A percentile compares a stretch with the other conserved stretches of the same genome.
These are phyloP conservation scores for Onthophagus taurus DNA, from an alignment of 1,140 invertebrate genomes.

Conservation along the genomic window DNA sequence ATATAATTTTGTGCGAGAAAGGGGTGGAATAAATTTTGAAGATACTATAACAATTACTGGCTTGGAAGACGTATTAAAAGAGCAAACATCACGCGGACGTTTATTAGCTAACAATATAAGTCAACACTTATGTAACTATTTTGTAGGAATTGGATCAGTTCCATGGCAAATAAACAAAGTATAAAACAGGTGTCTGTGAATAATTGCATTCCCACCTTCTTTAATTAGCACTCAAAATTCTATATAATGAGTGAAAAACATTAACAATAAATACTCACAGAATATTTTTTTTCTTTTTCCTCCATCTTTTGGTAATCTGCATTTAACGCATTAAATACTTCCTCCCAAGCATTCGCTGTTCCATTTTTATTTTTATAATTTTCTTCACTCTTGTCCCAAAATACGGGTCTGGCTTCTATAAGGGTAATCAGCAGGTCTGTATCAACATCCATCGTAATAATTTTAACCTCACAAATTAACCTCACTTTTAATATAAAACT, in stretches of 20 bases:
- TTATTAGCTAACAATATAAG: too few species aligned
- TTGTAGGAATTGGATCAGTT: too few species aligned
- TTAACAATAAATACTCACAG: constrained; percentile 8
- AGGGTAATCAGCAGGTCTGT: constrained; percentile 7
- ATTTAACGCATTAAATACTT: constrained; percentile 8
- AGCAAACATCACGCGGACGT: too few species aligned
- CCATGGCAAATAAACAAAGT: too few species aligned
- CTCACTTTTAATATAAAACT: too few species aligned
- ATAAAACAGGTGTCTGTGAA: constrained; percentile 8
- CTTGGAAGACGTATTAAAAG: too few species aligned
- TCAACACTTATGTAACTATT: too few species aligned
- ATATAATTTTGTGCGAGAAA: constrained; percentile 33
- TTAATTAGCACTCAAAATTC: too few species aligned
- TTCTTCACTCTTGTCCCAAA: constrained; percentile 10
- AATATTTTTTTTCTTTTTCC: constrained; percentile 9
- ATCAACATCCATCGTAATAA: too few species aligned
- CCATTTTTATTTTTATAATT: constrained; percentile 10
- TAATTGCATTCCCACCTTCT: too few species aligned
- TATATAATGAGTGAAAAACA: too few species aligned
- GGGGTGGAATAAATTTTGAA: constrained; percentile 27
- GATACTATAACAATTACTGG: constrained; percentile 11
- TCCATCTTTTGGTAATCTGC: constrained; percentile 9
- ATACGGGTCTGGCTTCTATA: not conserved
- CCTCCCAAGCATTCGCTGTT: constrained; percentile 3
- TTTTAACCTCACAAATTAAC: too few species aligned